Evolutionary conservation across 2,888 invertebrate species (phyloP).

Genomic region (Oligia strigilis): DNA sequence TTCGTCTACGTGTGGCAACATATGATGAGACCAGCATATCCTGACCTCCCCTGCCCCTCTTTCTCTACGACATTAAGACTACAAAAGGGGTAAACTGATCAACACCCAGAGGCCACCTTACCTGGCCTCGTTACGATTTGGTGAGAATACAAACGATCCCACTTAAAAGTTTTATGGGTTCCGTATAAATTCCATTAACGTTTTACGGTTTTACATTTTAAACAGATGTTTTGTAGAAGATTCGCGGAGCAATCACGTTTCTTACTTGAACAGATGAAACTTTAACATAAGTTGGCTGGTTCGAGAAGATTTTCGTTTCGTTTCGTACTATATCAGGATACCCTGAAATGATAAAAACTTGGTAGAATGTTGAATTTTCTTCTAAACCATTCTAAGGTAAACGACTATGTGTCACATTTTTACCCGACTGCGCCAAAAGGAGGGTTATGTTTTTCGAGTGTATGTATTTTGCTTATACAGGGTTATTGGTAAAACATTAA

Average conservation of each 20-base stretch:
- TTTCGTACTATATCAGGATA: neutral
- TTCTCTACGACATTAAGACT: constrained; percentile 27
- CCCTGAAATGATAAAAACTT: neutral
- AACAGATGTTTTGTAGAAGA: constrained; percentile 80
- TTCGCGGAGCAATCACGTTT: constrained; percentile 49
- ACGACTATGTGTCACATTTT: neutral
- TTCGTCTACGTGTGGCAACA: constrained; percentile 76
- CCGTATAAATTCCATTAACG: constrained; percentile 87
- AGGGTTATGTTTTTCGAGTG: too few relatives aligned
- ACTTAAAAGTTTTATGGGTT: constrained; percentile 88
- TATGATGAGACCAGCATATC: constrained; percentile 73
- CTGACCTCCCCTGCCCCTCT: constrained; percentile 66
- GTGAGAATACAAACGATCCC: constrained; percentile 86
- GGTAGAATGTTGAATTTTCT: neutral
- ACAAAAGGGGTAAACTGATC: constrained; percentile 54
- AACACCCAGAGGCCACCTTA: constrained; percentile 64
- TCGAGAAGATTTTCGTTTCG: neutral
- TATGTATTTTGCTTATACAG: too few relatives aligned
- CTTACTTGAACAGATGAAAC: constrained; percentile 34
- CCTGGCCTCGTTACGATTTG: constrained; percentile 77
- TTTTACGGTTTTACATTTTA: constrained; percentile 86
- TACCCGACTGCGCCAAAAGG: too few relatives aligned
- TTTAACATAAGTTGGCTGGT: constrained; percentile 21
- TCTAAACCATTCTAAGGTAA: neutral
- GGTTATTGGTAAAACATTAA: too few relatives aligned